Evolutionary conservation across 2,797 vertebrate species (phyloP).

Genomic region (Hydrophis major): DNA sequence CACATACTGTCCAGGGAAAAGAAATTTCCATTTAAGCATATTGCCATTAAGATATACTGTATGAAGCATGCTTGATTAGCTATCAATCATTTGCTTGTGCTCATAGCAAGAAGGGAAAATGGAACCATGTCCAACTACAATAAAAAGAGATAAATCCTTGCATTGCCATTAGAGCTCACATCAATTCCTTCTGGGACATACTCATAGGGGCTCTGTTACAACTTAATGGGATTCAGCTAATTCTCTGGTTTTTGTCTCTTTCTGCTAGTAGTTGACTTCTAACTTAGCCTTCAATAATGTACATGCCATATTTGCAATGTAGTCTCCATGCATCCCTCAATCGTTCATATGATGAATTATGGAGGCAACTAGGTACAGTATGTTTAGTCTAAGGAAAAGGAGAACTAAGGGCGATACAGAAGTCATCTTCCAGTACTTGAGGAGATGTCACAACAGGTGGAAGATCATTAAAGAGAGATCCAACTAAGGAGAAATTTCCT

Average conservation of each 20-base stretch:
- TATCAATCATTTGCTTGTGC: conserved; percentile 55
- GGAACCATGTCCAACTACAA: conserved; percentile 32
- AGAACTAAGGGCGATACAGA: not conserved
- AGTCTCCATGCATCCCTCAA: not conserved
- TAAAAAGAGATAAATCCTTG: conserved; percentile 36
- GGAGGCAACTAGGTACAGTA: not conserved
- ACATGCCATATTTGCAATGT: not conserved
- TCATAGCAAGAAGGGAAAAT: conserved; percentile 43
- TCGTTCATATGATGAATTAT: not conserved
- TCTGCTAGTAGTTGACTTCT: conserved; percentile 10
- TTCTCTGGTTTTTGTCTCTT: conserved; percentile 27
- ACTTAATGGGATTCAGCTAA: conserved; percentile 39
- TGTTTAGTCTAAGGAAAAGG: not conserved
- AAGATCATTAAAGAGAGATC: not conserved
- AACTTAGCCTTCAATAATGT: not conserved
- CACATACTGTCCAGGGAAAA: conserved; percentile 25
- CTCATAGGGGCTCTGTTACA: conserved; percentile 5
- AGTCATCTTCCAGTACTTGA: not conserved
- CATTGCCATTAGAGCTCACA: conserved; percentile 32
- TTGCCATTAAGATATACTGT: conserved; percentile 39
- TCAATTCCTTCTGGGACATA: conserved; percentile 19
- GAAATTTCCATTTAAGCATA: conserved; percentile 49
- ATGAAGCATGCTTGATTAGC: conserved; percentile 28
- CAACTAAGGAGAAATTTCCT: not conserved
- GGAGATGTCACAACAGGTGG: no score